Evolutionary conservation across 2,797 vertebrate genomes (phyloP).

Genomic region (Galago senegalensis): DNA sequence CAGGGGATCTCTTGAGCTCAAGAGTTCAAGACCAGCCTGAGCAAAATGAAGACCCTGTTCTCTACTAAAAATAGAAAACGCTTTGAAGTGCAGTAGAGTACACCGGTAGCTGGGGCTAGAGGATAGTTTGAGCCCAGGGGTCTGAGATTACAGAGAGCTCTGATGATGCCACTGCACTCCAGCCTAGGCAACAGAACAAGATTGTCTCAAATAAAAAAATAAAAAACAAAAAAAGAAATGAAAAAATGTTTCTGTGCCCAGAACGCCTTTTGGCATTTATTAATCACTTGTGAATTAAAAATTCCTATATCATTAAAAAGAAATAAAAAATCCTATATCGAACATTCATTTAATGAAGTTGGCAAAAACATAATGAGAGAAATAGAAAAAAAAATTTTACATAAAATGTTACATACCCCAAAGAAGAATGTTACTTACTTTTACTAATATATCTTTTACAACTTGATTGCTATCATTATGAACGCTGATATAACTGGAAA

Average conservation of each 20-base stretch:
- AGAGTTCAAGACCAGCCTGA: too few species aligned
- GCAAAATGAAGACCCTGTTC: not conserved
- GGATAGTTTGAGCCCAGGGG: not conserved
- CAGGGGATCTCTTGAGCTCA: too few species aligned
- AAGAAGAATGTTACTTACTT: slow-evolving; percentile 91
- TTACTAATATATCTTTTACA: slow-evolving; percentile 98
- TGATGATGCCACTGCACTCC: not conserved
- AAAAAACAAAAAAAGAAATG: not conserved
- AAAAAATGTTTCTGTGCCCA: not conserved
- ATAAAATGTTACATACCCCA: not conserved
- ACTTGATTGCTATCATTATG: slow-evolving; percentile 98
- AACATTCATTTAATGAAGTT: slow-evolving; percentile 33
- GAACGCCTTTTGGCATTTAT: not conserved
- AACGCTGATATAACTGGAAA: slow-evolving; percentile 99
- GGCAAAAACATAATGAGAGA: slow-evolving; percentile 18
- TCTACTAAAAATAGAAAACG: not conserved
- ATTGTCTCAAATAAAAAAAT: not conserved
- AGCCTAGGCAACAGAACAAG: not conserved
- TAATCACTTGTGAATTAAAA: slow-evolving; percentile 33
- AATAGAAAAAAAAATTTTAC: not conserved
- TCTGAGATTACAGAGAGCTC: not conserved
- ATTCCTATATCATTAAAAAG: not conserved
- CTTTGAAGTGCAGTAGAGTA: not conserved
- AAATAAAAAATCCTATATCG: slow-evolving; percentile 22
- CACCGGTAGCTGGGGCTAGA: not conserved